These are phyloP conservation scores for Zaprionus lineosus DNA, from an alignment of 2,888 invertebrate species.

Conservation along the genomic window DNA sequence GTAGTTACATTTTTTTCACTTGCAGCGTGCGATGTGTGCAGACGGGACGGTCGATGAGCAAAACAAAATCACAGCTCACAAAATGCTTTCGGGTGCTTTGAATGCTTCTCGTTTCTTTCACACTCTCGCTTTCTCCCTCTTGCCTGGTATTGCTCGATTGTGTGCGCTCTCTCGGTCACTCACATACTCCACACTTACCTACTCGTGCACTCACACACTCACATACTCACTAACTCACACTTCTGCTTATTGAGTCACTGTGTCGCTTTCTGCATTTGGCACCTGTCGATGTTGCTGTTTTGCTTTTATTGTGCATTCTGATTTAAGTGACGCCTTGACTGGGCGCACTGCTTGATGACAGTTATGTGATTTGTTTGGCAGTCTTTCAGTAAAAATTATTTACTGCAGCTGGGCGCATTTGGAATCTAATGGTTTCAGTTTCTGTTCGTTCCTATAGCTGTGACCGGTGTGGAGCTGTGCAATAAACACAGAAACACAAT, in stretches of 20 bases:
- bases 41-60: not conserved
- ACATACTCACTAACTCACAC: not conserved
- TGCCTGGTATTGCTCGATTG: too few relatives aligned
- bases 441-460: too few relatives aligned
- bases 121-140: not conserved
- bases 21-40: slow-evolving; percentile 1
- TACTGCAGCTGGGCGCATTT: slow-evolving; percentile 19
- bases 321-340: slow-evolving; percentile 32
- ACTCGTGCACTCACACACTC: too few relatives aligned
- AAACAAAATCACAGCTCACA: slow-evolving; percentile 20
- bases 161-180: too few relatives aligned
- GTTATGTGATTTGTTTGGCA: slow-evolving; percentile 41
- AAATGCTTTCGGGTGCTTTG: not conserved
- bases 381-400: slow-evolving; percentile 36
- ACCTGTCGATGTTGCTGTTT: slow-evolving; percentile 2
- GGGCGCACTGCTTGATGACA: slow-evolving; percentile 20
- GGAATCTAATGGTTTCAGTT: slow-evolving; percentile 36
- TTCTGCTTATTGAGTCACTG: too few relatives aligned
- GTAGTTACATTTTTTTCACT: slow-evolving; percentile 31
- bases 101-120: not conserved
- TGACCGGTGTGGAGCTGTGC: slow-evolving; percentile 18
- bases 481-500: not conserved
- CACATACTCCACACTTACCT: too few relatives aligned
- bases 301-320: slow-evolving; percentile 20
- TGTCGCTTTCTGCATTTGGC: slow-evolving; percentile 1